phyloP scores from a whole-genome alignment of 2,113 vertebrate species.

The Spheniscus mendiculus region DNA sequence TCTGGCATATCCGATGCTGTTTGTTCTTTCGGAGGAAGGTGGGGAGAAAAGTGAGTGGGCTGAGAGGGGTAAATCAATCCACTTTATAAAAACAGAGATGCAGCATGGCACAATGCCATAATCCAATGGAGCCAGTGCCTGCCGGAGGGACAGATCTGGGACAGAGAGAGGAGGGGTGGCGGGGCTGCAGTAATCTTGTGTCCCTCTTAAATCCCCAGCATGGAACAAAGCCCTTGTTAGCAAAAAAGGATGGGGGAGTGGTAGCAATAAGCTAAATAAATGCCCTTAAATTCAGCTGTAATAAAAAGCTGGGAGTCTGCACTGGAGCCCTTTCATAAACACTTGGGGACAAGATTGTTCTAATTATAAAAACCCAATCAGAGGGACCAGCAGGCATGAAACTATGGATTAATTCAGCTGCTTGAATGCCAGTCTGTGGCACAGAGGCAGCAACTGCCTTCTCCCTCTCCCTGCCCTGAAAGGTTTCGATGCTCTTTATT shows the following conservation, averaged over 20 bases:
- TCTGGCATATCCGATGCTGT: background rate
- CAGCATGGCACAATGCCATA: background rate
- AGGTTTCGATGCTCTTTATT: background rate
- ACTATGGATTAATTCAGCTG: conserved; percentile 1
- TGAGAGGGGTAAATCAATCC: conserved; percentile 1
- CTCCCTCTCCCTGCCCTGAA: background rate
- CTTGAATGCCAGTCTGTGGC: background rate
- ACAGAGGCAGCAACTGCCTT: background rate
- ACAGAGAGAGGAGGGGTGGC: background rate
- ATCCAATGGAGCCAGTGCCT: background rate
- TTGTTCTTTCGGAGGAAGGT: background rate
- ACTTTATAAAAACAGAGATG: background rate
- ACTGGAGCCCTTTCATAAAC: background rate
- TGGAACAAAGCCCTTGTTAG: conserved; percentile 32
- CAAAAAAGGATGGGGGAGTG: background rate
- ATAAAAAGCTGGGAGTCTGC: background rate
- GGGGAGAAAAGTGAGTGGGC: background rate
- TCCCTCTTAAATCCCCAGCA: background rate
- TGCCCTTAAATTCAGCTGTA: background rate
- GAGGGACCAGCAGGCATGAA: conserved; percentile 11
- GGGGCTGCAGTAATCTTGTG: background rate
- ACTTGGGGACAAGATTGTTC: background rate
- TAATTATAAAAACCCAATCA: conserved; percentile 49
- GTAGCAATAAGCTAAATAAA: conserved; percentile 30
- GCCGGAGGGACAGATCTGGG: conserved; percentile 49